Evolutionary conservation across 2,797 vertebrate species (phyloP), one percentile per base, ranked within the genome.

Genomic region (Rhinatrema bivittatum): DNA sequence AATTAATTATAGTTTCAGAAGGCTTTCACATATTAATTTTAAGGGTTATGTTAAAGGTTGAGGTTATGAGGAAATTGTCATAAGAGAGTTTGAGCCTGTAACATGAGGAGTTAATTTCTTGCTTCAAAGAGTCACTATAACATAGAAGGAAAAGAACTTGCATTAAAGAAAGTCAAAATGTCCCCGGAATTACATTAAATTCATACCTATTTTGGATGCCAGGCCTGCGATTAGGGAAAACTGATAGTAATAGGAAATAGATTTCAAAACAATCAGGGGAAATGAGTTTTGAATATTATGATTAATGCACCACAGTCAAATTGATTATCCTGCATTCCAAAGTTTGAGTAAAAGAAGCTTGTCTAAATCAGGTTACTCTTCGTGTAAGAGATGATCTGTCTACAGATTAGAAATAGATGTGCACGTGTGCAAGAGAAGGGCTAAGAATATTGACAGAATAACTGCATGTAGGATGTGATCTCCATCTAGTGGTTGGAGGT

Each of bases 211-310:
- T 21, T 17, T 2, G 4, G 13, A 37, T 57, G 39, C 54, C 29
- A 51, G 36, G 42, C 13, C 9, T 3, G 7, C 38, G 40, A 34
- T 50, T 42, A 47, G 26, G 12, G 53, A 60, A 66, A n/a, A 57
- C 56, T 75, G 78, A 77, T 57, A 30, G 70, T 72, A 74, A 75
- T 65, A 74, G 79, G 72, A 78, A 80, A 70, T 68, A 74, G 70
- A 84, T 86, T 79, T 77, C 63, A 56, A 70, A 80, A 74, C 65
- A 76, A 67, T 66, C 50, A 47, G 48, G 46, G 46, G 60, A 76
- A 79, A 82, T 82, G 68, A 63, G 76, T 76, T 73, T 67, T 75
- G 74, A 79, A 76, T 60, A 69, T 56, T 42, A 62, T 82, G 80
- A 85, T 86, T 68, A 79, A 82, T 79, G 65, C 50, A 32, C 55